Evolutionary conservation across 2,113 vertebrate species (phyloP).

Genomic region (Sylvia atricapilla): DNA sequence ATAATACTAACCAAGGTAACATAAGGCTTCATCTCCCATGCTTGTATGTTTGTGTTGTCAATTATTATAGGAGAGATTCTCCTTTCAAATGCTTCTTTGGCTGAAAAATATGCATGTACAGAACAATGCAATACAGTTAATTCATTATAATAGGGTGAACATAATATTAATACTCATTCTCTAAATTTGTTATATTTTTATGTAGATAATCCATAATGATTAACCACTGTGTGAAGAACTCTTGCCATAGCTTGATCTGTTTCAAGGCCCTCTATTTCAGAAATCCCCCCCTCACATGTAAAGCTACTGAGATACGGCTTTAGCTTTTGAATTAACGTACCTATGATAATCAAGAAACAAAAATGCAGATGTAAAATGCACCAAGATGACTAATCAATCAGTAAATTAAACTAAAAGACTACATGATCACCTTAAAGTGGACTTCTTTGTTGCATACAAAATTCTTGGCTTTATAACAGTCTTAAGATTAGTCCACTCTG

Average conservation of each 20-base stretch:
- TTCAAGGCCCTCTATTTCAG: not conserved
- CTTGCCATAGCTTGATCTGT: not conserved
- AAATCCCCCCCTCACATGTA: not conserved
- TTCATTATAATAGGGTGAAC: not conserved
- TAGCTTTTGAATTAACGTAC: not conserved
- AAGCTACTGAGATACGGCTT: not conserved
- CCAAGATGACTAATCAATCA: conserved; percentile 10
- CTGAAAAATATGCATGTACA: conserved; percentile 74
- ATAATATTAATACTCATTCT: not conserved
- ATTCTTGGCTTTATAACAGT: conserved; percentile 55
- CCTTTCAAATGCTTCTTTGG: conserved; percentile 88
- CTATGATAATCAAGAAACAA: conserved; percentile 2
- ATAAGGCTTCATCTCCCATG: conserved; percentile 98
- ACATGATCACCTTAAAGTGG: conserved; percentile 58
- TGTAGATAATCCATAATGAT: not conserved
- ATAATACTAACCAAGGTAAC: conserved; percentile 86
- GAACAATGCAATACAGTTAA: not conserved
- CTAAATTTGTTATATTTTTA: not conserved
- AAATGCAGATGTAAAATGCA: conserved; percentile 28
- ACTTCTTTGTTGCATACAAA: conserved; percentile 57
- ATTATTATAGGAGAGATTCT: conserved; percentile 90
- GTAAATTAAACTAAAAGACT: conserved; percentile 37
- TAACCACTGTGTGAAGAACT: not conserved
- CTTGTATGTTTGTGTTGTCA: conserved; percentile 96
- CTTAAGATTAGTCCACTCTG: conserved; percentile 64